phyloP scores from a whole-genome alignment of 2,888 invertebrate genomes.

The Hemithea aestivaria region DNA sequence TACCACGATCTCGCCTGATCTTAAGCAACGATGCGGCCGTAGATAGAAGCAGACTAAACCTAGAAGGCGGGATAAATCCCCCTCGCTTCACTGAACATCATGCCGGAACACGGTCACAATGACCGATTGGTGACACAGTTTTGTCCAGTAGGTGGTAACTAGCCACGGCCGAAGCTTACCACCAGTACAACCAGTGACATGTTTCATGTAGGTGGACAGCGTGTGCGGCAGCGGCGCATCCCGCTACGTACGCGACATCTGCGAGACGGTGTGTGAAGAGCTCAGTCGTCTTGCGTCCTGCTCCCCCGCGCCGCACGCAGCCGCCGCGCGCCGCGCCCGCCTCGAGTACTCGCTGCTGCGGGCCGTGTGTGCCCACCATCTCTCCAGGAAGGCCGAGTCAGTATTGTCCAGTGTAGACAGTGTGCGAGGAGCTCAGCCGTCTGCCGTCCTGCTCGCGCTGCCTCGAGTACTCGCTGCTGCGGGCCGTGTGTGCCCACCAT shows the following conservation, averaged over 20 bases:
- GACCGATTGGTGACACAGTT: no score
- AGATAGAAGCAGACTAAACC: no score
- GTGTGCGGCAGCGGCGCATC: constrained; percentile 84
- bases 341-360: constrained; percentile 77
- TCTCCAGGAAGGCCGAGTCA: constrained; percentile 61
- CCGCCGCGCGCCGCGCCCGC: constrained; percentile 88
- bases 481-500: background rate
- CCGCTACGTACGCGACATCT: constrained; percentile 87
- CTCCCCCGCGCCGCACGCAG: constrained; percentile 68
- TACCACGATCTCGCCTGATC: no score
- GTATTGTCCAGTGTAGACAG: background rate
- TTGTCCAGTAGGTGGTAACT: no score
- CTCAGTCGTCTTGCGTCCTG: constrained; percentile 87
- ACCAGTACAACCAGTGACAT: no score
- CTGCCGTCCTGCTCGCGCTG: no score
- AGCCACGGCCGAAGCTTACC: no score
- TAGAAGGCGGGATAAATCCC: no score
- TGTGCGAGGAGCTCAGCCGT: background rate
- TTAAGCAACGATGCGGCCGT: no score
- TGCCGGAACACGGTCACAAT: no score
- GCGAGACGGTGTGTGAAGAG: constrained; percentile 96
- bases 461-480: no score
- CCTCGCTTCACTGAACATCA: no score
- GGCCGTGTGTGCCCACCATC: constrained; percentile 54
- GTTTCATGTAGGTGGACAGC: constrained; percentile 88